Evolutionary conservation across 2,888 invertebrate genomes (phyloP).

Genomic region (Chymomyza procnemis): DNA sequence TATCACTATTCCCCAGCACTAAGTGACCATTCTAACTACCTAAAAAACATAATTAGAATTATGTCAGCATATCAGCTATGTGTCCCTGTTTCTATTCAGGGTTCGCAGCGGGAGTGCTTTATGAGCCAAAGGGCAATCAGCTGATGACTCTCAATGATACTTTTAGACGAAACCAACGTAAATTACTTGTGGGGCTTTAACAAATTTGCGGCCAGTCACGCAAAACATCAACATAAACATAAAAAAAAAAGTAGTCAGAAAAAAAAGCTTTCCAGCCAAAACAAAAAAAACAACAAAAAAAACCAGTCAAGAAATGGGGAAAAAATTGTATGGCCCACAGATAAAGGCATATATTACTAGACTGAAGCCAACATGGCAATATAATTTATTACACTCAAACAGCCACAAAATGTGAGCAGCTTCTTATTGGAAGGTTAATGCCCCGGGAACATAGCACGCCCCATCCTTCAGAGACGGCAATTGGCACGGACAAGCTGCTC

Average conservation of each 20-base stretch:
- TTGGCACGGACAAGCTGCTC: background rate
- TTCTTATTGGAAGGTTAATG: background rate
- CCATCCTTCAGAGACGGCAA: background rate
- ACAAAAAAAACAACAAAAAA: no score
- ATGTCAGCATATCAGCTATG: background rate
- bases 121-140: background rate
- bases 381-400: background rate
- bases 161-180: background rate
- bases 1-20: no score
- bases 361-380: background rate
- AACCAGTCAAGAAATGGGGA: background rate
- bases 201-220: background rate
- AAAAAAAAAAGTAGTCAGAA: background rate
- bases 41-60: background rate
- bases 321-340: background rate
- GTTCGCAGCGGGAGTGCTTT: background rate
- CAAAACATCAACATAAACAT: background rate
- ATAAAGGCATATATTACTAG: background rate
- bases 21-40: no score
- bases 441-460: background rate
- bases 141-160: background rate
- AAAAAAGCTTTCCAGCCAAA: background rate
- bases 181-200: background rate
- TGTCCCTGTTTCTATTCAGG: background rate
- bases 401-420: background rate